These are phyloP conservation scores for Amyelois transitella DNA, from an alignment of 1,140 invertebrate genomes.

Conservation along the genomic window DNA sequence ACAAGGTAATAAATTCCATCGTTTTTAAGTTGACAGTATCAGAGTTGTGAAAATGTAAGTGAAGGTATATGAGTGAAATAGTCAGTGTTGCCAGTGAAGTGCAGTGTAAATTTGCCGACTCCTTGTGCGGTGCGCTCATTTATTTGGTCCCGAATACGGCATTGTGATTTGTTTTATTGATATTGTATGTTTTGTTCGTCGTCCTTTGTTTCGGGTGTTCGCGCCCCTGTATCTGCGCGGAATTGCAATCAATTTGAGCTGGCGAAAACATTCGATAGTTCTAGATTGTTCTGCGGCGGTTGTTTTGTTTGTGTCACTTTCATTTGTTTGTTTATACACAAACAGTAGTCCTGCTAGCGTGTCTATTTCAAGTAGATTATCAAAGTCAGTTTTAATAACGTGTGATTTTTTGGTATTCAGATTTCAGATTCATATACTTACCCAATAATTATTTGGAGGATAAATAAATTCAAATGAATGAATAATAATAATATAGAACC, in stretches of 20 bases:
- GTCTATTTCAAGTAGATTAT: no score
- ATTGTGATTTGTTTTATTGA: conserved; percentile 59
- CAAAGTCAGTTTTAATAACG: no score
- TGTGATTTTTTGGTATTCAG: no score
- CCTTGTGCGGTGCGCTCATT: conserved; percentile 51
- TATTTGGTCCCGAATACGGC: conserved; percentile 38
- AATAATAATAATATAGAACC: no score
- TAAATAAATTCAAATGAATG: no score
- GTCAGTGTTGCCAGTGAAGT: conserved; percentile 50
- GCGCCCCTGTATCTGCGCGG: not conserved
- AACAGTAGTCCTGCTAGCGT: no score
- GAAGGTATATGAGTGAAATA: conserved; percentile 49
- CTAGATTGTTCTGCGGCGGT: not conserved
- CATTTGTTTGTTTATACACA: no score
- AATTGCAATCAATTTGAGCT: not conserved
- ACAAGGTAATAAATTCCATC: not conserved
- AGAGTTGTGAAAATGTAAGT: not conserved
- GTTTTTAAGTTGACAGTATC: not conserved
- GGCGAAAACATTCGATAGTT: not conserved
- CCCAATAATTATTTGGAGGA: no score
- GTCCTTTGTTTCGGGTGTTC: not conserved
- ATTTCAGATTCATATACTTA: no score
- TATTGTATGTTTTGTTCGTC: conserved; percentile 5
- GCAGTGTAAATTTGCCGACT: conserved; percentile 65
- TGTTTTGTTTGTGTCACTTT: not conserved